Conservation (phyloP, 2,888 invertebrate species). For the Zele albiditarsus region DNA sequence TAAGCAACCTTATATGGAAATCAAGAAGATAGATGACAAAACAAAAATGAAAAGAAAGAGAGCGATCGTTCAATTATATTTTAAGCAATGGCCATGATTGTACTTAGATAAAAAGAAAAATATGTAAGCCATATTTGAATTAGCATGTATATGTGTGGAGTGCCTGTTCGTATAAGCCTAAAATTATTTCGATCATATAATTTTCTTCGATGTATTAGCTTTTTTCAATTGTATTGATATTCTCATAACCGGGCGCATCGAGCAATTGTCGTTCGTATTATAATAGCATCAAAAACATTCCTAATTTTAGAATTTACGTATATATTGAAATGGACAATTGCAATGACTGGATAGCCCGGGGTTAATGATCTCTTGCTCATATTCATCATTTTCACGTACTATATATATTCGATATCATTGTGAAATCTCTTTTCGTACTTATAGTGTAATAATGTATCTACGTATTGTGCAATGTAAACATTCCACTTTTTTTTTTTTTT, state of each 20-base stretch:
- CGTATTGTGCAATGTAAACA: constrained; percentile 72
- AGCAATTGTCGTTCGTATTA: constrained; percentile 48
- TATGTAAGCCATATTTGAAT: constrained; percentile 65
- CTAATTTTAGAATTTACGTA: constrained; percentile 27
- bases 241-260: constrained; percentile 51
- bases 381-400: constrained; percentile 58
- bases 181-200: constrained; percentile 43
- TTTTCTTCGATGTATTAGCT: constrained; percentile 42
- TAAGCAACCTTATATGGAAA: constrained; percentile 64
- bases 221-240: constrained; percentile 51
- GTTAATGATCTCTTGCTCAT: constrained; percentile 68
- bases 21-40: constrained; percentile 45
- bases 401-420: constrained; percentile 52
- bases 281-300: constrained; percentile 38
- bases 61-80: constrained; percentile 55
- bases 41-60: constrained; percentile 41
- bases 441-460: constrained; percentile 52
- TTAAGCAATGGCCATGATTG: constrained; percentile 71
- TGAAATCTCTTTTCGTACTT: constrained; percentile 59
- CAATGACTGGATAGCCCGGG: constrained; percentile 56
- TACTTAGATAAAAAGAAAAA: constrained; percentile 58
- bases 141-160: constrained; percentile 70
- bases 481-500: constrained; percentile 60
- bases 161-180: constrained; percentile 68
- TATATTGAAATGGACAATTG: constrained; percentile 44